These are phyloP conservation scores for Epinotia bilunana DNA, from an alignment of 2,888 invertebrate species.

Conservation along the genomic window DNA sequence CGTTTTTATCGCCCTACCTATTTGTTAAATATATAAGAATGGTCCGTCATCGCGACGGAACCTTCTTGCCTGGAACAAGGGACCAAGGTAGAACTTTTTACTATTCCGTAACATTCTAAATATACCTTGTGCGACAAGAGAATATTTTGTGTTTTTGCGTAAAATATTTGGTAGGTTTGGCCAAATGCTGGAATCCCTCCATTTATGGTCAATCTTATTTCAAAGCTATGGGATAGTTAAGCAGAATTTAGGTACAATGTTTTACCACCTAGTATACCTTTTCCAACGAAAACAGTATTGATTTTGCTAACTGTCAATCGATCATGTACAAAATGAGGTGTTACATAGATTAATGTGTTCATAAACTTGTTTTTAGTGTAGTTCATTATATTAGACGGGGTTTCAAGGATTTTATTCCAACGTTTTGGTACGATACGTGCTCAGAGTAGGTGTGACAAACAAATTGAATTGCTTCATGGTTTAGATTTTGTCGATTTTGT, in stretches of 20 bases:
- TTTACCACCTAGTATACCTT: not conserved
- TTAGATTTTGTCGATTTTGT: too few species aligned
- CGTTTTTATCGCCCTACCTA: constrained; percentile 4
- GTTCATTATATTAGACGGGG: too few species aligned
- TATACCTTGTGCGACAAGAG: not conserved
- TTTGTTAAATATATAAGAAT: constrained; percentile 14
- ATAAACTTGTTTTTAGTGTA: not conserved
- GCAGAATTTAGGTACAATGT: not conserved
- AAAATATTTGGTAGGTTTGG: not conserved
- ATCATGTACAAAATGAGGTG: not conserved
- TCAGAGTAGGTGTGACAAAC: too few species aligned
- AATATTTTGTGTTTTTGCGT: not conserved
- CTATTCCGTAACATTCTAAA: constrained; percentile 5
- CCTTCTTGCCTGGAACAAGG: constrained; percentile 6
- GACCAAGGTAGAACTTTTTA: not conserved
- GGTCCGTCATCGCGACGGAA: not conserved
- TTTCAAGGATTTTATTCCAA: too few species aligned
- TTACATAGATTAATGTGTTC: not conserved
- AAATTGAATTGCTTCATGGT: too few species aligned
- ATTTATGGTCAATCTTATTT: constrained; percentile 8
- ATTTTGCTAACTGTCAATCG: not conserved
- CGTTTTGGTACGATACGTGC: too few species aligned
- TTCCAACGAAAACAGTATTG: not conserved
- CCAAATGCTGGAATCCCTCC: not conserved
- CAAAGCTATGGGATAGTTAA: not conserved